Evolutionary conservation across 2,797 vertebrate genomes (phyloP).

Genomic region (Peromyscus attwateri): DNA sequence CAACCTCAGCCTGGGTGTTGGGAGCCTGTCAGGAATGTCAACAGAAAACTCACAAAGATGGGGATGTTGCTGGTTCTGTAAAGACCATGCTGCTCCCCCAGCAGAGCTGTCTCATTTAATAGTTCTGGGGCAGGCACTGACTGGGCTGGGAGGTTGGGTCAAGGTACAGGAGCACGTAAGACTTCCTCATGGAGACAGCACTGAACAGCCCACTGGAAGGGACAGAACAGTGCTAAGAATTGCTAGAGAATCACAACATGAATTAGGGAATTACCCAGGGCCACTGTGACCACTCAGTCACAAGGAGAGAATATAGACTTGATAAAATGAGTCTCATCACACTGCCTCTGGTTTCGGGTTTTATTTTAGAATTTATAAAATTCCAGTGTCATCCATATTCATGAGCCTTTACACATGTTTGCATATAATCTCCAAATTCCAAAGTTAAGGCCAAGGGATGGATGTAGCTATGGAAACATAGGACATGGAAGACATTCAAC

Average conservation of each 20-base stretch:
- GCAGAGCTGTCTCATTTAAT: neutral
- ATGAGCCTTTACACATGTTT: conserved; percentile 91
- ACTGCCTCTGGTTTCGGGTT: conserved; percentile 85
- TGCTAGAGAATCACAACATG: neutral
- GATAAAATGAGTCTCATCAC: conserved; percentile 51
- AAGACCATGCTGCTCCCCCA: neutral
- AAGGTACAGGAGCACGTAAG: neutral
- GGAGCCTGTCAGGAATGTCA: neutral
- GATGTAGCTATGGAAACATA: conserved; percentile 93
- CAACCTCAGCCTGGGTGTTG: too few species aligned
- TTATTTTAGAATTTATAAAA: conserved; percentile 93
- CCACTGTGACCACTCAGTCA: neutral
- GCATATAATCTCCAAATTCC: conserved; percentile 95
- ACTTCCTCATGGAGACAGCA: accelerated
- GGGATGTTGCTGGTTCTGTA: too few species aligned
- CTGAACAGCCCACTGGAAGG: neutral
- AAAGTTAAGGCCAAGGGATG: conserved; percentile 97
- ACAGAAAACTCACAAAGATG: too few species aligned
- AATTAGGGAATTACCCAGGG: accelerated
- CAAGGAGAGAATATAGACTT: neutral
- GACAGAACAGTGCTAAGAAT: neutral
- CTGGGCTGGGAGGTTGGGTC: neutral
- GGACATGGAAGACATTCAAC: conserved; percentile 93
- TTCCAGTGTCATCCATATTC: conserved; percentile 97
- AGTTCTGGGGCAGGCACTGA: neutral